Evolutionary conservation across 2,797 vertebrate species (phyloP).

Genomic region (Spea hammondii): DNA sequence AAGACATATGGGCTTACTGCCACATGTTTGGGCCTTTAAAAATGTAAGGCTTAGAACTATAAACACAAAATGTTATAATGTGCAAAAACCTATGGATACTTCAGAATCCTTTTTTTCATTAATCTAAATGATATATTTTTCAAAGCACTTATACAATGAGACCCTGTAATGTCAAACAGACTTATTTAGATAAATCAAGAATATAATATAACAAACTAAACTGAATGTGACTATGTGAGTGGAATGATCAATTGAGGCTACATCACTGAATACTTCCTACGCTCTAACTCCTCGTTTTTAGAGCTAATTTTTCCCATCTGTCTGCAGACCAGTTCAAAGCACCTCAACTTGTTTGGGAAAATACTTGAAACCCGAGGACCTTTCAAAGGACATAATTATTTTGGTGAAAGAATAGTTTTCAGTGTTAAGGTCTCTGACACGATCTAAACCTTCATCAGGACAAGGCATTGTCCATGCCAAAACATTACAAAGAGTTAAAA

Average conservation of each 20-base stretch:
- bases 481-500: not conserved
- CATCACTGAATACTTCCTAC: conserved; percentile 26
- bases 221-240: not conserved
- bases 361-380: not conserved
- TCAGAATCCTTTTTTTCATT: too few relatives aligned
- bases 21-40: too few relatives aligned
- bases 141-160: not conserved
- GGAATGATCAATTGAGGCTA: not conserved
- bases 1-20: too few relatives aligned
- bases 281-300: conserved; percentile 26
- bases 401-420: conserved; percentile 28
- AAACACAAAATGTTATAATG: too few relatives aligned
- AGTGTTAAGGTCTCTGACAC: conserved; percentile 12
- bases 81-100: too few relatives aligned
- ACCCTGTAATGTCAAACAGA: not conserved
- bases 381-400: conserved; percentile 38
- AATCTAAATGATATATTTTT: too few relatives aligned
- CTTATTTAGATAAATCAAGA: not conserved
- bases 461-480: not conserved
- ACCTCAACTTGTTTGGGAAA: conserved; percentile 15
- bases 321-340: conserved; percentile 48
- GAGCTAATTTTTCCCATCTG: conserved; percentile 40
- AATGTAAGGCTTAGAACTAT: too few relatives aligned
- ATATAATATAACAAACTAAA: too few relatives aligned
- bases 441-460: conserved; percentile 32